Base-by-base conservation (phyloP, 2,113 vertebrate species). In the Dinomys branickii region DNA sequence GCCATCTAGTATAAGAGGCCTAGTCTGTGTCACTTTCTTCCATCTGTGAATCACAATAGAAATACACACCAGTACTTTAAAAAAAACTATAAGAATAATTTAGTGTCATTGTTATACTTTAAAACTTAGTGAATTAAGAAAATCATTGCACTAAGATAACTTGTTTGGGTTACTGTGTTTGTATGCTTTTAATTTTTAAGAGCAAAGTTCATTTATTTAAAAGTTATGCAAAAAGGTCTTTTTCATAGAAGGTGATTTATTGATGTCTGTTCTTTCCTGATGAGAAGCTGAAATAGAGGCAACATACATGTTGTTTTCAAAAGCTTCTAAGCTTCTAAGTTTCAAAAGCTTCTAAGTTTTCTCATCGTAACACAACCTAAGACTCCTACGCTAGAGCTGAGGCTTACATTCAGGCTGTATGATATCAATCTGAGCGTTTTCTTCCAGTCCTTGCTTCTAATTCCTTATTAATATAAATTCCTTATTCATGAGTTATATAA, bases 91-190 rank as follows among this genome's bases (percentile, higher is more conserved):
- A 71, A 38, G 11, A 82, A 75, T 85, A 82, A 86, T 69, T 82
- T 85, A 47, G 41, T 26, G 16, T 41, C 69, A 22, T 56, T 63
- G 13, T 78, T 73, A 56, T 13, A 69, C n/a, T 69, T 91, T 85
- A 71, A 96, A 95, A 52, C 24, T 71, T 87, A 92, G 11, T 82
- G 19, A 91, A 54, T 91, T 91, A 75, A 87, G 50, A 90, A 89
- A 85, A 26, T 59, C 3, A 50, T 69, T 88, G 14, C 13, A 75
- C 24, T 88, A 56, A 91, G 73, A 78, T 69, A 75, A 38, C 19
- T 1, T 47, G 4, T 47, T 14, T 24, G 4, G 58, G 16, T 88
- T 3, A 17, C 12, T 87, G 33, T 84, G 9, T n/a, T 50, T 20
- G 11, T 56, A 67, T 33, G 12, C 47, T 59, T 59, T n/a, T 88